These are phyloP conservation scores for Halocynthia aurantium DNA, from an alignment of 23 tunicate species.

Conservation along the genomic window DNA sequence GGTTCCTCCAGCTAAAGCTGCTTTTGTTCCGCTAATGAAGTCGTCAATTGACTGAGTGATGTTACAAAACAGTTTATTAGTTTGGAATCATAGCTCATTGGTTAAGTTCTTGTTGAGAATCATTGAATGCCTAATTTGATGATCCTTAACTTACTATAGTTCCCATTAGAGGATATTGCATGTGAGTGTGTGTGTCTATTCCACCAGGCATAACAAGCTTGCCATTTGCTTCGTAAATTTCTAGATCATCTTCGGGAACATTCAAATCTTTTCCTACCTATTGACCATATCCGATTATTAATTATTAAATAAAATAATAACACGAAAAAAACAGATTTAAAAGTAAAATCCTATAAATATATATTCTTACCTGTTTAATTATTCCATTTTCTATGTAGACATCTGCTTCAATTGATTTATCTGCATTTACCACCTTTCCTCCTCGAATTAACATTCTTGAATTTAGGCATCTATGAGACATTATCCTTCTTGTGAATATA, in stretches of 20 bases:
- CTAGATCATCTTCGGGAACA: conserved; percentile 1
- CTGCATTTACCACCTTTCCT: conserved; percentile 76
- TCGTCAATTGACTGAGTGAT: conserved; percentile 34
- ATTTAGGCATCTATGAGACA: background rate
- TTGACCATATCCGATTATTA: background rate
- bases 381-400: conserved; percentile 80
- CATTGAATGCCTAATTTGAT: background rate
- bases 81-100: too few species aligned
- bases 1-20: conserved; percentile 64
- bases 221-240: conserved; percentile 32
- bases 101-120: too few species aligned
- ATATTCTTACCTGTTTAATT: conserved; percentile 33
- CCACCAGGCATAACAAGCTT: conserved; percentile 48
- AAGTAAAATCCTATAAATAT: background rate
- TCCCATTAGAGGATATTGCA: conserved; percentile 50
- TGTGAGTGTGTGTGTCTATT: conserved; percentile 56
- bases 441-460: conserved; percentile 50
- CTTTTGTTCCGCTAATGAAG: conserved; percentile 53
- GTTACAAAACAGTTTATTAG: background rate
- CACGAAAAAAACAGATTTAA: background rate
- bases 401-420: conserved; percentile 61
- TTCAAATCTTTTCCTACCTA: conserved; percentile 27
- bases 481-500: too few species aligned
- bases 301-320: background rate
- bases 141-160: conserved; percentile 7